Percentiles rank a stretch among this genome's conserved stretches.
phyloP scores from a whole-genome alignment of 2,888 invertebrate genomes.

The Meghimatium bilineatum region DNA sequence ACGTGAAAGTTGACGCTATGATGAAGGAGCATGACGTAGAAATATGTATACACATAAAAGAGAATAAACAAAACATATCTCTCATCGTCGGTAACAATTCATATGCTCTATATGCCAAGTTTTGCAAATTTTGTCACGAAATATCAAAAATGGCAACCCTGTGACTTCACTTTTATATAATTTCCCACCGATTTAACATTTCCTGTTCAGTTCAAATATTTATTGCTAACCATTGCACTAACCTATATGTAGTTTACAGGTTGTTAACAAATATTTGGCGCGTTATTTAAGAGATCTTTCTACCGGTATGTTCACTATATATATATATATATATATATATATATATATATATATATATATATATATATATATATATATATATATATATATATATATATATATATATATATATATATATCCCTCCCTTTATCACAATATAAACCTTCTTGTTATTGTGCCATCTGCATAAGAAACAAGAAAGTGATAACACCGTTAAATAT shows the following conservation, averaged over 20 bases:
- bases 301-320: no score
- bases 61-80: no score
- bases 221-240: neutral
- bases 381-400: neutral
- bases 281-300: neutral
- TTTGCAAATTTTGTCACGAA: no score
- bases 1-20: no score
- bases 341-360: neutral
- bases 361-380: neutral
- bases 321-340: neutral
- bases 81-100: no score
- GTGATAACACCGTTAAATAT: neutral
- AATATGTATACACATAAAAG: no score
- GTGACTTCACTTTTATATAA: no score
- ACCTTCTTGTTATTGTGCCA: neutral
- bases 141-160: no score
- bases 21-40: no score
- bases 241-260: neutral
- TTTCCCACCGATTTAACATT: neutral
- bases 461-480: neutral
- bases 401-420: neutral
- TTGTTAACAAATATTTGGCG: neutral
- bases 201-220: neutral
- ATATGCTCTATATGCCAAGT: no score
- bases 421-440: neutral